Conservation (phyloP, 2,797 vertebrate species). For the Anguilla marmorata region DNA sequence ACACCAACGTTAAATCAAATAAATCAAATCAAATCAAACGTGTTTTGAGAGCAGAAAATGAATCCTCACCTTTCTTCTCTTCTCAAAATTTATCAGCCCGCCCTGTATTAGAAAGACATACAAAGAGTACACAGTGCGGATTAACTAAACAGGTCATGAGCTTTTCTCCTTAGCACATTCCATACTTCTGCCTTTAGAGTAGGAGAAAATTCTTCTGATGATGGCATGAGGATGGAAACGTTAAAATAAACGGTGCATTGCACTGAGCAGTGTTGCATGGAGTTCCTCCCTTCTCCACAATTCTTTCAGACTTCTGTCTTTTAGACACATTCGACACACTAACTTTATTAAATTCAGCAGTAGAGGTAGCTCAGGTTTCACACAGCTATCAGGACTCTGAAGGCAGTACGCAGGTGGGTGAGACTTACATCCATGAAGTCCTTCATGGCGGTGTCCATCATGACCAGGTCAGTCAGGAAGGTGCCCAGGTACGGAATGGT, state of each 20-base stretch:
- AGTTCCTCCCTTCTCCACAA: too few species aligned
- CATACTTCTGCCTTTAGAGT: neutral
- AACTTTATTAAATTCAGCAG: too few species aligned
- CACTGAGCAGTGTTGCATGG: too few species aligned
- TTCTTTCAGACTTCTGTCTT: neutral
- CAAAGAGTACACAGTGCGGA: neutral
- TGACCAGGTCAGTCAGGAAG: constrained; percentile 94
- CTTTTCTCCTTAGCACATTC: neutral
- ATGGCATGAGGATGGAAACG: too few species aligned
- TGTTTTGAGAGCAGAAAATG: neutral
- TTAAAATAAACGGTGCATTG: too few species aligned
- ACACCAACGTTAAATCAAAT: neutral
- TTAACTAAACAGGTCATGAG: neutral
- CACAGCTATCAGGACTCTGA: neutral
- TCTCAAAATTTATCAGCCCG: constrained; percentile 76
- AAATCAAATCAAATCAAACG: neutral
- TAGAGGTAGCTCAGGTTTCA: too few species aligned
- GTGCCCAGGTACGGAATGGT: constrained; percentile 95
- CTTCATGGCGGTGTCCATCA: constrained; percentile 98
- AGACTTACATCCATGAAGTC: constrained; percentile 85
- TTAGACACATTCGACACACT: neutral
- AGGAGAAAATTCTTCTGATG: too few species aligned
- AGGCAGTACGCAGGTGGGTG: neutral
- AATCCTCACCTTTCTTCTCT: constrained; percentile 68
- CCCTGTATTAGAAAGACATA: constrained; percentile 55